Base-by-base conservation (phyloP, 2,797 vertebrate species). In the Urocyon cinereoargenteus region DNA sequence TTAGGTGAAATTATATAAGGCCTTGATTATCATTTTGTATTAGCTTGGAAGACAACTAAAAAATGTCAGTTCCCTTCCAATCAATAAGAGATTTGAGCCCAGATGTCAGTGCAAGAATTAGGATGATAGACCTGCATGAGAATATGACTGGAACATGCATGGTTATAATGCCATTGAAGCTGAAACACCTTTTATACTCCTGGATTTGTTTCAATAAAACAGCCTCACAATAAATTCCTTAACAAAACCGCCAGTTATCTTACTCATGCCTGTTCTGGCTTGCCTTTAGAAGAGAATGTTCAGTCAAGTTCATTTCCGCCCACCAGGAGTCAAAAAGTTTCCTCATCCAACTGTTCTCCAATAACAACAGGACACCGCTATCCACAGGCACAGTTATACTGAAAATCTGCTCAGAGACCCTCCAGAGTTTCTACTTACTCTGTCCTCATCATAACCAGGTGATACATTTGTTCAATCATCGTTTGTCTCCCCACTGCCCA, bases 11-110 rank as follows among this genome's bases (percentile, higher is more conserved):
- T 84, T 68, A 77, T n/a, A 10, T 78, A 49, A 93, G 34, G 16
- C 9, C 70, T 91, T 73, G 51, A 68, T 88, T 79, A 68, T 93
- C 70, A 59, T 57, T 88, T 59, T 72, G 13, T 26, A 16, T 84
- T 68, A 85, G 21, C 57, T 94, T 97, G 45, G 28, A 96, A 94
- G 40, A 36, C 21, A 91, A 91, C 26, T 64, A 72, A 75, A 82
- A 94, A 34, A 21, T 49, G n/a, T 75, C 77, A 40, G 5, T 68
- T 94, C 3, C 19, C 16, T 87, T 90, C 40, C 16, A 31, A 77
- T 57, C 26, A 85, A 34, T 51, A 79, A 61, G n/a, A 82, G 13
- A 62, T 28, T 22, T 49, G 62, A 94, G 64, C 16, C 13, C 28
- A 10, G 13, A 0, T 12, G 34, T 94, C 31, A 45, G 5, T 45